Evolutionary conservation across 2,113 vertebrate species (phyloP), one percentile per base, ranked within the genome.

Genomic region (Lynx canadensis): DNA sequence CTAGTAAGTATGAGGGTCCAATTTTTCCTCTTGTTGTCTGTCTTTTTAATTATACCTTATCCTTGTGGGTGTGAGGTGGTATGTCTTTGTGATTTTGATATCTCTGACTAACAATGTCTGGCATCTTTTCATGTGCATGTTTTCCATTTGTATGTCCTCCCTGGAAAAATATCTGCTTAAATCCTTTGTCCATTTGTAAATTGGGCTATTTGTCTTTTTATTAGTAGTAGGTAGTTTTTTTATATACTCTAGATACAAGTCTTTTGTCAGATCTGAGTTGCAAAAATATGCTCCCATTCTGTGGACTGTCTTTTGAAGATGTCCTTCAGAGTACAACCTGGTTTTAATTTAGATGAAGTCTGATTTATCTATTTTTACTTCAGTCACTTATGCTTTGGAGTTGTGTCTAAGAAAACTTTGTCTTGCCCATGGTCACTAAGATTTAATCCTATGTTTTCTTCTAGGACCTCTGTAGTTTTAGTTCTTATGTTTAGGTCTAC

Each of bases 51-150:
- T 87, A 21, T 69, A 82, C 2, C 1, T 25, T 29, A 41, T 91
- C 29, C 25, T 60, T 60, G 7, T 50, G 36, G 66, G 31, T 84
- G 13, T 83, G 31, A 84, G 69, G 85, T 78, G 50, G 50, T 57
- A 76, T 94, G 41, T 91, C 41, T 91, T 38, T 65, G 52, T 88
- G n/a, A 91, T 88, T 91, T 88, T 68, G 38, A 94, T 78, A 91
- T 91, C 45, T 57, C 79, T 83, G 7, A 88, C n/a, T 63, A 45
- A 76, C 45, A 31, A 33, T 18, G 31, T 60, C 21, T 85, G 41
- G 27, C 15, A 93, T 71, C 21, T 81, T 81, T 92, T 87, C 50
- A 71, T 73, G n/a, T 81, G 21, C 27, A 73, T 86, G 31, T 86
- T 90, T 90, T 7, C 50, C 14, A 65, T 69, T 81, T 92, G 38